Evolutionary conservation across 2,888 invertebrate species (phyloP), one percentile per base, ranked within the genome.

Genomic region (Hyposoter didymator): DNA sequence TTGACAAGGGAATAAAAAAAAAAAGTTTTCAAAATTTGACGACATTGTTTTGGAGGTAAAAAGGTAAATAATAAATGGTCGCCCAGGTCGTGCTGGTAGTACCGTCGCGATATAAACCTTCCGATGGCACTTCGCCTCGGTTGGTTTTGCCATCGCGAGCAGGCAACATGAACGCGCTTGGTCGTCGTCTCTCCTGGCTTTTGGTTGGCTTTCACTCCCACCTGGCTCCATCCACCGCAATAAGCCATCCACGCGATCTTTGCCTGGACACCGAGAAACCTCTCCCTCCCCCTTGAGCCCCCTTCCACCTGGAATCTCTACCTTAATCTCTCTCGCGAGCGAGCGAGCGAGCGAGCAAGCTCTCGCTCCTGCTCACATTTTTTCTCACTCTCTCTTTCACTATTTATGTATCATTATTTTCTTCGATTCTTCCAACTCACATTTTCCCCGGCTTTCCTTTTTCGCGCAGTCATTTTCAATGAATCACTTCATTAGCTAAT

Each of bases 201-300:
- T 64, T 66, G 70, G 82, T 75, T 85, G 85, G 85, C 85, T 85
- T 85, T 85, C 85, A 83, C 85, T 85, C 85, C 85, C 85, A 85
- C 85, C 85, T 85, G 81, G 47, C 67, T 39, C 19, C 35, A 62
- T 32, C 17, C 62, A 39, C 35, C 55, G 47, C 78, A 47, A 22
- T 66, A 49, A 79, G 59, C 78, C 22, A 66, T 52, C 74, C 82
- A 73, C 79, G 82, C 47, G 49, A 78, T 78, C 78, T 76, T 59
- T 59, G 55, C 52, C 72, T 67, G 72, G 76, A 78, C 78, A 69
- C 32, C 55, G 76, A 43, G 67, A 43, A 39, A 45, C 76, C 19
- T 49, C n/a, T 49, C 39, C 55, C 19, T 14, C 28, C 19, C 45
- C 70, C 70, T 7, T 7, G 6, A 55, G 5, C 73, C 55, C 55